Percentiles rank a stretch among this genome's conserved stretches.
Conservation (phyloP, 2,888 invertebrate species). For the Dryococelus australis region DNA sequence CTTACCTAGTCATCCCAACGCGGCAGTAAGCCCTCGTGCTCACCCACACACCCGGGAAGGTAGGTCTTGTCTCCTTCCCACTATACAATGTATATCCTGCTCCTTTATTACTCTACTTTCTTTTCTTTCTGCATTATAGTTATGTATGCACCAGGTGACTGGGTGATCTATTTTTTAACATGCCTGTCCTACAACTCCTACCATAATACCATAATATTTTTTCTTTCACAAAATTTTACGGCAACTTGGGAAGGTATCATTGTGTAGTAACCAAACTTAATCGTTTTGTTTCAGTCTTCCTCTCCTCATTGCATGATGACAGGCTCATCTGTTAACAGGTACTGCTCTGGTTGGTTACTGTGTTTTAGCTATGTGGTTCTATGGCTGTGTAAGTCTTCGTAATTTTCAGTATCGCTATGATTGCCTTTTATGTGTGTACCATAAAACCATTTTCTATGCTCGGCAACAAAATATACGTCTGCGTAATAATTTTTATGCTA, state of each 20-base stretch:
- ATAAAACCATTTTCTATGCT: background rate
- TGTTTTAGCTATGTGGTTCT: constrained; percentile 47
- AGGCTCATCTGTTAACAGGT: constrained; percentile 52
- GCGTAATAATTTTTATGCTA: background rate
- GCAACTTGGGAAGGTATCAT: constrained; percentile 32
- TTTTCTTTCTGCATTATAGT: background rate
- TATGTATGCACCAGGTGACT: constrained; percentile 43
- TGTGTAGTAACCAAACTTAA: constrained; percentile 49
- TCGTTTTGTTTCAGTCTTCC: constrained; percentile 54
- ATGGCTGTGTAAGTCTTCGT: constrained; percentile 39
- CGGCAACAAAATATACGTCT: background rate
- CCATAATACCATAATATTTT: background rate
- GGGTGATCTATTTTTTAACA: constrained; percentile 33
- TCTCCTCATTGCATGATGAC: constrained; percentile 54
- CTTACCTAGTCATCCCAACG: constrained; percentile 54
- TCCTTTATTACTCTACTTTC: background rate
- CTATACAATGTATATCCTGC: background rate
- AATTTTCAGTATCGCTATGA: constrained; percentile 41
- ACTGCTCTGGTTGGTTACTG: constrained; percentile 48
- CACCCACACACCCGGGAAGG: constrained; percentile 48
- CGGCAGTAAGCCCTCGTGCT: constrained; percentile 41
- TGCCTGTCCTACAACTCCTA: background rate
- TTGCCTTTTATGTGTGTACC: constrained; percentile 42
- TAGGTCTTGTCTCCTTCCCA: constrained; percentile 41
- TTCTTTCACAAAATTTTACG: constrained; percentile 28